Evolutionary conservation across 2,113 vertebrate genomes (phyloP).

Genomic region (Oryzias melastigma): DNA sequence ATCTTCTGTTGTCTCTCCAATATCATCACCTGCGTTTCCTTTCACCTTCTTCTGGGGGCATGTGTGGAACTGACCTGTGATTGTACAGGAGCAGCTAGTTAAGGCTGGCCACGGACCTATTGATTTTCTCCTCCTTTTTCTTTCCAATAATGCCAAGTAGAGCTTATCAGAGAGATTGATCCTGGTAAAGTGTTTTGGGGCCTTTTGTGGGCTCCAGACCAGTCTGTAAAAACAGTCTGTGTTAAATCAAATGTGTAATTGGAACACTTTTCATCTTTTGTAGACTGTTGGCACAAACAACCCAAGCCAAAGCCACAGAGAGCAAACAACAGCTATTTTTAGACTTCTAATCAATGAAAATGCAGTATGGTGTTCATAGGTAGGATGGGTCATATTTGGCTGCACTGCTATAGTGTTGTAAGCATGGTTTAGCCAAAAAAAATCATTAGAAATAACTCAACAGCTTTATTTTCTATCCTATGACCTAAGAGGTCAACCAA

Average conservation of each 20-base stretch:
- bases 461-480: background rate
- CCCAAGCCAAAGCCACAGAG: constrained; percentile 42
- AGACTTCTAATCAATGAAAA: constrained; percentile 12
- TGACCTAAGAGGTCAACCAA: background rate
- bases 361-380: constrained; percentile 30
- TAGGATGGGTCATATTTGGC: constrained; percentile 8
- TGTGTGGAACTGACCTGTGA: constrained; percentile 27
- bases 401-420: background rate
- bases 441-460: background rate
- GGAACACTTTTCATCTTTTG: constrained; percentile 42
- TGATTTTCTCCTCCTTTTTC: constrained; percentile 56
- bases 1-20: background rate
- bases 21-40: background rate
- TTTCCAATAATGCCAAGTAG: constrained; percentile 59
- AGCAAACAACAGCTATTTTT: constrained; percentile 44
- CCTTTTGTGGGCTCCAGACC: constrained; percentile 34
- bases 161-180: constrained; percentile 67
- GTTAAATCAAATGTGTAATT: constrained; percentile 61
- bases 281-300: constrained; percentile 42
- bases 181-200: constrained; percentile 29
- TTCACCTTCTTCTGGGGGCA: constrained; percentile 1
- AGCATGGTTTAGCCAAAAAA: constrained; percentile 2
- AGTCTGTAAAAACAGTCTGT: constrained; percentile 26
- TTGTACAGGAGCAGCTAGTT: constrained; percentile 39
- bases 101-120: constrained; percentile 52